Evolutionary conservation across 2,113 vertebrate species (phyloP), one percentile per base, ranked within the genome.

Genomic region (Leuciscus idus): DNA sequence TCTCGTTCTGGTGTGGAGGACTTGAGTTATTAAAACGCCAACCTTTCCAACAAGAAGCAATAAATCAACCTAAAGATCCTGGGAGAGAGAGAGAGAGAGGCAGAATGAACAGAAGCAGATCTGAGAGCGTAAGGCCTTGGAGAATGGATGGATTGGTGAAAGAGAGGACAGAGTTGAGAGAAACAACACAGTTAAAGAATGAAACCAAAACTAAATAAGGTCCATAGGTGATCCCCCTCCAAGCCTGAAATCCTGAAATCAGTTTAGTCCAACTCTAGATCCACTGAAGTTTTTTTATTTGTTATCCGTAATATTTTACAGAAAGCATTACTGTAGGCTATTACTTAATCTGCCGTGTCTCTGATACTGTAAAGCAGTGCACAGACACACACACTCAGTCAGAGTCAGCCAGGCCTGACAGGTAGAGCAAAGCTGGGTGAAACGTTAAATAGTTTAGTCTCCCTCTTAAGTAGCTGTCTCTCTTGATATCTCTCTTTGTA

Each of bases 11-110:
- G 84, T 77, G 91, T 92, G 92, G 91, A 95, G 91, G 90, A 94
- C 89, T 93, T 95, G 94, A 95, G 93, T 95, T 95, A 95, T 95
- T 95, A 94, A 95, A 95, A 95, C 90, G 92, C 93, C 95, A 95
- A 91, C 92, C 92, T 93, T 93, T 94, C 93, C 93, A 94, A 94
- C 94, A 92, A 93, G 93, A 94, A 87, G 93, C 90, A 93, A 95
- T 95, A 94, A 95, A 95, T 95, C 94, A 94, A 94, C 92, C 91
- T 93, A 93, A 94, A 94, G 93, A 94, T 95, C 92, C 91, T 91
- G 86, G 88, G 92, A 91, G 88, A 86, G 80, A 39, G 39, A 7
- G 39, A 39, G 6, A 7, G 6, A 39, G 39, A 39, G 39, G 52
- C 33, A 33, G 64, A 86, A 64, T 77, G 75, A 84, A 26, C 59